Evolutionary conservation across 2,113 vertebrate genomes (phyloP).

Genomic region (Rousettus leschenaultii): DNA sequence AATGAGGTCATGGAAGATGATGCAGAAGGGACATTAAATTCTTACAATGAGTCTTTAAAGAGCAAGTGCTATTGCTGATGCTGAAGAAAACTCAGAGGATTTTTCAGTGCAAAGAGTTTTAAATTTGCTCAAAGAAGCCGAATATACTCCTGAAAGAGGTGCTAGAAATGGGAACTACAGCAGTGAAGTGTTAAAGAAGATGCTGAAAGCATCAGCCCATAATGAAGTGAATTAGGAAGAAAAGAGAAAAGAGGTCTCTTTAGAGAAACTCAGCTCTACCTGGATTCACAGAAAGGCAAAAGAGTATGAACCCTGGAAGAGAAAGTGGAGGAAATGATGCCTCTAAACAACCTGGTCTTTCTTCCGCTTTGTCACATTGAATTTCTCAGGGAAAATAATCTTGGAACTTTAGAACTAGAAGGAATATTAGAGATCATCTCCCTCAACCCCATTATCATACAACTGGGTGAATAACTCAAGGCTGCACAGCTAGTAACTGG

Average conservation of each 20-base stretch:
- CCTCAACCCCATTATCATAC: neutral
- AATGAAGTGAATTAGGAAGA: neutral
- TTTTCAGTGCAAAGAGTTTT: neutral
- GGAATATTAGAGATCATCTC: neutral
- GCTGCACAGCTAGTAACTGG: neutral
- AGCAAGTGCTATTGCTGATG: neutral
- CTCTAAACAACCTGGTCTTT: neutral
- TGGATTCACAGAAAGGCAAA: neutral
- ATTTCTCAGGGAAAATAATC: neutral
- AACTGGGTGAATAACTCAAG: neutral
- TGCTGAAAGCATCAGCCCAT: neutral
- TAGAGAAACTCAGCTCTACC: neutral
- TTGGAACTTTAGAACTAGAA: neutral
- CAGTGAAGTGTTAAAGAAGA: neutral
- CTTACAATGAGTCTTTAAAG: neutral
- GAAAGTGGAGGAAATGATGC: neutral
- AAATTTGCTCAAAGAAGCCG: neutral
- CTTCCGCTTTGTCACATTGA: neutral
- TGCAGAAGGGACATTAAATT: neutral
- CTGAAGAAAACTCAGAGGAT: neutral
- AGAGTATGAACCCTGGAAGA: neutral
- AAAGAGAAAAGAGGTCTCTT: neutral
- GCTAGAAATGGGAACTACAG: neutral
- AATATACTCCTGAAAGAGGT: neutral
- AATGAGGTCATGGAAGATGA: slow-evolving; percentile 20